A percentile compares a stretch with the other conserved stretches of the same genome.
phyloP scores from a whole-genome alignment of 2,113 vertebrate genomes.

The Rallus limicola region DNA sequence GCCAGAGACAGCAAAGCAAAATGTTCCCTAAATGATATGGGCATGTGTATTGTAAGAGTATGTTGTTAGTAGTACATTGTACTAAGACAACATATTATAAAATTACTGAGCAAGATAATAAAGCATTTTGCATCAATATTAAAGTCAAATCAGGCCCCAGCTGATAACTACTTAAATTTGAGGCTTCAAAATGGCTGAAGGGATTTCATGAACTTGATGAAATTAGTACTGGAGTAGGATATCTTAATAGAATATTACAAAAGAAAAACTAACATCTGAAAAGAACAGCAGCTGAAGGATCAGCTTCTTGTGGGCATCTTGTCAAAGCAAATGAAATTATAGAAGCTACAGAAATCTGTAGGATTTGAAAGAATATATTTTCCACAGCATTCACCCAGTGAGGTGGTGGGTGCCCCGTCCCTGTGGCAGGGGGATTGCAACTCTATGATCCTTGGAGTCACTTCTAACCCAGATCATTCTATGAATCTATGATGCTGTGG shows the following conservation, averaged over 20 bases:
- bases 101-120: neutral
- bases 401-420: no score
- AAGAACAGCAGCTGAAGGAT: neutral
- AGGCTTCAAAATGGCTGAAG: neutral
- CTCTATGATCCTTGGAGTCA: no score
- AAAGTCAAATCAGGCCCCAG: neutral
- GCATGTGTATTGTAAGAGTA: neutral
- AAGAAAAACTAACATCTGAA: neutral
- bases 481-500: neutral
- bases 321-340: neutral
- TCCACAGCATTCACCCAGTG: neutral
- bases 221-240: neutral
- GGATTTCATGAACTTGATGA: neutral
- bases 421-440: no score
- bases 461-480: no score
- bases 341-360: neutral
- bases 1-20: neutral
- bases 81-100: neutral
- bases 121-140: neutral
- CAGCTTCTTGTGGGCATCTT: neutral
- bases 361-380: neutral
- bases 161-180: neutral
- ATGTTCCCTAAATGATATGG: rapidly evolving
- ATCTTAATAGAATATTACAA: neutral
- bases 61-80: no score